These are phyloP conservation scores for Camelus bactrianus DNA, from an alignment of 2,113 vertebrate genomes.

Conservation along the genomic window DNA sequence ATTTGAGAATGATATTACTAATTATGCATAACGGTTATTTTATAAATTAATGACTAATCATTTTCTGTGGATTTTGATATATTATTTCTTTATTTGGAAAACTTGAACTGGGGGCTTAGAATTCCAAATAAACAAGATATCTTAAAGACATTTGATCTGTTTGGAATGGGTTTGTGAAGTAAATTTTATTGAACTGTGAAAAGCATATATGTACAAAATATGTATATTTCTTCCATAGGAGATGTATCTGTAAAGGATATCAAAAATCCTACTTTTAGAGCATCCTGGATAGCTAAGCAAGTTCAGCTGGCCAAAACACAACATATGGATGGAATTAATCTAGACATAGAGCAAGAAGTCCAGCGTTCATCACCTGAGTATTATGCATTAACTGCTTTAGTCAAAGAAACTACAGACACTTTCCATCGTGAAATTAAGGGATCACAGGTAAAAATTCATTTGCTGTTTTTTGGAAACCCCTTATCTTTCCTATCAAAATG, in stretches of 20 bases:
- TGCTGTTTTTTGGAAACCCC: background rate
- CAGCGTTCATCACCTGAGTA: slow-evolving; percentile 90
- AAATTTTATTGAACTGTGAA: slow-evolving; percentile 44
- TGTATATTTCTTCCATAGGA: slow-evolving; percentile 85
- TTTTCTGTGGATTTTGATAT: slow-evolving; percentile 36
- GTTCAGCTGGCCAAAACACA: slow-evolving; percentile 93
- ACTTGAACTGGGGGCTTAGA: slow-evolving; percentile 30
- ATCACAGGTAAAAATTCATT: slow-evolving; percentile 92
- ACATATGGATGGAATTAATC: slow-evolving; percentile 98
- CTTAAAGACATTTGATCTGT: slow-evolving; percentile 46
- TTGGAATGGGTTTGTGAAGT: slow-evolving; percentile 36
- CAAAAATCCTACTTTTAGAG: slow-evolving; percentile 90
- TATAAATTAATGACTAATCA: slow-evolving; percentile 42
- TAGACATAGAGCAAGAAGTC: slow-evolving; percentile 96
- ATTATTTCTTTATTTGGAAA: slow-evolving; percentile 49
- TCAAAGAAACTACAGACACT: slow-evolving; percentile 93
- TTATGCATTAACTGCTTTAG: slow-evolving; percentile 93
- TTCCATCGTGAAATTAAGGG: slow-evolving; percentile 96
- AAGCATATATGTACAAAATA: background rate
- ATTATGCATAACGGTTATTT: slow-evolving; percentile 37
- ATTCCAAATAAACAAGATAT: slow-evolving; percentile 49
- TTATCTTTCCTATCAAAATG: slow-evolving; percentile 20
- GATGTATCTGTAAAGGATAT: slow-evolving; percentile 91
- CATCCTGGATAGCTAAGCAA: slow-evolving; percentile 92
- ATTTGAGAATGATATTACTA: slow-evolving; percentile 54